These are phyloP conservation scores for Montipora foliosa DNA, from an alignment of 64 coral and sea anemone species.

Conservation along the genomic window DNA sequence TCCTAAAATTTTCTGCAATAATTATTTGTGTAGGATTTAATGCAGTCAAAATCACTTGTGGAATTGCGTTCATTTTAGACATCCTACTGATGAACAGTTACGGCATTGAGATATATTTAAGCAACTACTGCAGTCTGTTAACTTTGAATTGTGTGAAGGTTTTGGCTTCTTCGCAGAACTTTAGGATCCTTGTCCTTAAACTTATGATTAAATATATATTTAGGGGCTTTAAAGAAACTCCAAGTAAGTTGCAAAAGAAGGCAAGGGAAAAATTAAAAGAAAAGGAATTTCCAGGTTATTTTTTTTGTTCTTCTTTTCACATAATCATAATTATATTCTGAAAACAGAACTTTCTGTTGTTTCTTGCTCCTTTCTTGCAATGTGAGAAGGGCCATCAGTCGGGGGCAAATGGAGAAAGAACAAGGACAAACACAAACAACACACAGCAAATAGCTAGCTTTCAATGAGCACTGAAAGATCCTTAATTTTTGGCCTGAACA, in stretches of 20 bases:
- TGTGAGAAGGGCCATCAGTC: conserved; percentile 1
- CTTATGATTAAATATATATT: not conserved
- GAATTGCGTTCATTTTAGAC: not conserved
- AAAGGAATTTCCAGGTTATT: not conserved
- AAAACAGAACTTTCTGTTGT: not conserved
- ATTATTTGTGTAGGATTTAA: not conserved
- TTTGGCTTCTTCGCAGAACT: too few relatives aligned
- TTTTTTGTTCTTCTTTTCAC: conserved; percentile 2
- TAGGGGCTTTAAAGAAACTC: not conserved
- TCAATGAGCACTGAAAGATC: not conserved
- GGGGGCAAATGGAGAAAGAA: not conserved
- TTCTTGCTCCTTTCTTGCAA: conserved; percentile 8
- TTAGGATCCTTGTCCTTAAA: not conserved
- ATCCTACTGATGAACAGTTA: not conserved
- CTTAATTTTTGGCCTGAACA: not conserved
- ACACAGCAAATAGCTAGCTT: not conserved
- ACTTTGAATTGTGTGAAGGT: too few relatives aligned
- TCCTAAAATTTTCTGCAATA: not conserved
- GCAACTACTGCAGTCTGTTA: too few relatives aligned
- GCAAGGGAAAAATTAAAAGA: not conserved
- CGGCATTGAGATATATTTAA: too few relatives aligned
- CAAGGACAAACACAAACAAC: not conserved
- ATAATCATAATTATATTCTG: not conserved
- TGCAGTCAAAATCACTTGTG: not conserved
- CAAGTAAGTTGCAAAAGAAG: not conserved